Percentiles rank a stretch among this genome's conserved stretches.
phyloP scores from a whole-genome alignment of 2,113 vertebrate genomes.

The Myrmecobius fasciatus region DNA sequence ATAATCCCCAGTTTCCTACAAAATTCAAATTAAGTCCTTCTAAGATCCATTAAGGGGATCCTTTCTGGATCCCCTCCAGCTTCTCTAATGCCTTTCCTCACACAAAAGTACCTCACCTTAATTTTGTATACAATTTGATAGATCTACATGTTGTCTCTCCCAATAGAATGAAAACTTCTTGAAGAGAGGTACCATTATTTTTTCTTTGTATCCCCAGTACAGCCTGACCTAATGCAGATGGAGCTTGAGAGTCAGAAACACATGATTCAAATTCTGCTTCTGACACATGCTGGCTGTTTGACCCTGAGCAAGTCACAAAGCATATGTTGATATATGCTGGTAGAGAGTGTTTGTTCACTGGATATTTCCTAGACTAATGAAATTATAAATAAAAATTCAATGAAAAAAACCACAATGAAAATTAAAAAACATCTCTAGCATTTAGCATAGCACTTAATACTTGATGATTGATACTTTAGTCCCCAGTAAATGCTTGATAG shows the following conservation, averaged over 20 bases:
- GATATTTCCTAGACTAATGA: not conserved
- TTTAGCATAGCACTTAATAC: not conserved
- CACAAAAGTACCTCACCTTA: not conserved
- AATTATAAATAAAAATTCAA: not conserved
- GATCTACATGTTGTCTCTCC: not conserved
- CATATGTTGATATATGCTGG: not conserved
- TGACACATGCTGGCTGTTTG: not conserved
- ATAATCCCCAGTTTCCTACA: not conserved
- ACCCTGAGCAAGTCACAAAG: not conserved
- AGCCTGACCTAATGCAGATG: not conserved
- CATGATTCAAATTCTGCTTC: not conserved
- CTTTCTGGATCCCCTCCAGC: not conserved
- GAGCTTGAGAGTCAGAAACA: not conserved
- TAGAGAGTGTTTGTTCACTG: not conserved
- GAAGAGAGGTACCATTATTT: not conserved
- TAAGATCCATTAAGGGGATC: no score
- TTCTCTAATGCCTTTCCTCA: not conserved
- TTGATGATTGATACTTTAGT: not conserved
- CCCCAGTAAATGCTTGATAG: not conserved
- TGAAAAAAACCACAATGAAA: not conserved
- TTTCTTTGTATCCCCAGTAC: not conserved
- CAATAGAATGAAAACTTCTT: not conserved
- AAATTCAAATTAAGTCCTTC: not conserved
- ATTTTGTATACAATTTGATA: not conserved
- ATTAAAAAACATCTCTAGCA: not conserved